Base-by-base conservation (phyloP, 2,888 invertebrate genomes). In the Liopterus haemorrhoidalis region DNA sequence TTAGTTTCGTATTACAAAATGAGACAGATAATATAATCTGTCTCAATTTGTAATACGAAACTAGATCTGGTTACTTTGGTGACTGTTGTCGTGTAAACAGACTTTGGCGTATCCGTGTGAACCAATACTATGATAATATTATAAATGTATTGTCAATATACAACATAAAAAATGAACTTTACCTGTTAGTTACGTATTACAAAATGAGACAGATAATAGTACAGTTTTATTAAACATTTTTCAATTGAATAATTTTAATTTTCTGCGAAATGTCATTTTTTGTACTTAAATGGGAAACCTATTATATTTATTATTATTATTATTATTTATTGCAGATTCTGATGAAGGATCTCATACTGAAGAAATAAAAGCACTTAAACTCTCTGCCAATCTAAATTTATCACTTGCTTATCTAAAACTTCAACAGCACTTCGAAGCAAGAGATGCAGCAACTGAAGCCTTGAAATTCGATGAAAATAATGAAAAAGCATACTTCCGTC, bases 401-500 rank as follows among this genome's bases (percentile, higher is more conserved):
- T 79, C 93, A 0, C 70, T 94, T 44, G 89, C 87, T 50, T 78
- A 85, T 63, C 70, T 94, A 36, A 92, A 91, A 67, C 60, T 74
- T 25, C 74, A 81, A n/a, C 78, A 86, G 3, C 66, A 75, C 55
- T 71, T 77, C 30, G 80, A 84, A 54, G 89, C 85, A 2, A 79
- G 78, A 57, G 76, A 82, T 36, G 72, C 81, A 33, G 91, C 94
- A 31, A 77, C 81, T 32, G 81, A 82, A 56, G 94, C 85, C 0
- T 67, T 99, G 3, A 76, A 78, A 42, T 56, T 85, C 1, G 86
- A 90, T 58, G 66, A 78, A 0, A 72, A 74, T 16, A 94, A 86
- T 64, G 85, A 89, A 8, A 99, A 99, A 68, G 96, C 87, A 0
- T 70, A 87, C 19, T 99, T 92, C 68, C 75, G 97, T 55, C 72